Percentiles rank a stretch among this genome's conserved stretches.
Conservation (phyloP, 2,113 vertebrate genomes). For the Lates calcarifer region DNA sequence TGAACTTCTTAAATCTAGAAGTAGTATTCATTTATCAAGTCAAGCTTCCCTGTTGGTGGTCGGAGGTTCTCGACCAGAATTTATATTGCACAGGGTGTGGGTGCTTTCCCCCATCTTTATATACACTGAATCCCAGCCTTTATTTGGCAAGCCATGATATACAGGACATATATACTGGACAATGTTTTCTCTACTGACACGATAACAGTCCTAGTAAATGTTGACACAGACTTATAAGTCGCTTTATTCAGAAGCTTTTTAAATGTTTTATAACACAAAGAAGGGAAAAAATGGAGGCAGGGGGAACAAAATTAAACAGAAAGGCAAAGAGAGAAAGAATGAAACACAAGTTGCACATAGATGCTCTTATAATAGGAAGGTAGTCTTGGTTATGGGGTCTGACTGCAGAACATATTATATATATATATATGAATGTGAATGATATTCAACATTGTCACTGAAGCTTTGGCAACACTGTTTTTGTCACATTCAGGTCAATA, state of each 20-base stretch:
- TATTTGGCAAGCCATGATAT: background rate
- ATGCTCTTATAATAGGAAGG: background rate
- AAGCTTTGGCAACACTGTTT: background rate
- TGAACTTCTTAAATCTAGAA: background rate
- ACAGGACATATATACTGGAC: background rate
- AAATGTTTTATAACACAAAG: background rate
- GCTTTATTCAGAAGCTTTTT: no score
- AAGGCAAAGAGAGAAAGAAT: background rate
- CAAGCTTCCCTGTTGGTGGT: background rate
- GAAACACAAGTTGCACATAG: background rate
- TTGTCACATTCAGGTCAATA: background rate
- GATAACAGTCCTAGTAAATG: background rate
- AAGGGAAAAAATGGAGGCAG: accelerated
- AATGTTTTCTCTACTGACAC: background rate
- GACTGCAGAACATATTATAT: background rate
- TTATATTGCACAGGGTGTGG: no score
- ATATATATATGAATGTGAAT: background rate
- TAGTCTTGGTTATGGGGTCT: background rate
- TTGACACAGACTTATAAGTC: background rate
- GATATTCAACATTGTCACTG: background rate
- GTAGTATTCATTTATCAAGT: background rate
- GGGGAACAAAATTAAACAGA: no score
- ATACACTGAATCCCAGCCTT: background rate
- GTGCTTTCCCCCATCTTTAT: background rate
- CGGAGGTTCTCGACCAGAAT: background rate